Base-by-base conservation (phyloP, 1,140 invertebrate species). In the Zaprionus lachaisei region DNA sequence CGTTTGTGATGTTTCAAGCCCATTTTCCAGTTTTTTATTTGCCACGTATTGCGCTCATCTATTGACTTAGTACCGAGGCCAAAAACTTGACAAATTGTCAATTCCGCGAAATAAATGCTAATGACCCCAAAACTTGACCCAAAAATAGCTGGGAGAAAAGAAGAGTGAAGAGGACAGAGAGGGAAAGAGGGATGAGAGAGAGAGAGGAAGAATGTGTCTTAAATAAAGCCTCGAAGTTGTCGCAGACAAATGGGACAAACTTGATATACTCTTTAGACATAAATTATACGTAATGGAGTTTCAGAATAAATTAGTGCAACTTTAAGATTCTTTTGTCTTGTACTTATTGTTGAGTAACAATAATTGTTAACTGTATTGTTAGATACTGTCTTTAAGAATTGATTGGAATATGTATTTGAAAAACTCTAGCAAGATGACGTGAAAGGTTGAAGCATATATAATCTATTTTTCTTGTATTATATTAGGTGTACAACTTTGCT, bases 71-170 rank as follows among this genome's bases (percentile, higher is more conserved):
- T 51, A 31, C n/a, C 58, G 31, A 41, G 17, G 26, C 26, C 37
- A 60, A 55, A 34, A 72, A 61, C 49, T 77, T 77, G 69, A 77
- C 70, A 77, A 77, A 77, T 77, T 73, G 63, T 77, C 70, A 64
- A 73, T 78, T 78, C 60, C 54, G 49, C 60, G 41, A 68, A 78
- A 77, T 63, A 72, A 72, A 77, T 77, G 61, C 51, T 56, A 77
- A 72, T 67, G 74, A 67, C 61, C 68, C 56, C n/a, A 49, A 38
- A 71, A 64, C 49, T 70, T 70, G 66, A 63, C 66, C 70, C 55
- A 37, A 60, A 67, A 44, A 28, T 47, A 47, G n/a, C 1, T 15
- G 4, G 1, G 38, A 44, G 54, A 34, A 17, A 17, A 20, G 3
- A 63, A 37, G 22, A 37, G n/a, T 31, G 3, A 20, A 6, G 2